These are phyloP conservation scores for Serinus canaria DNA, from an alignment of 2,113 vertebrate genomes.

Conservation along the genomic window DNA sequence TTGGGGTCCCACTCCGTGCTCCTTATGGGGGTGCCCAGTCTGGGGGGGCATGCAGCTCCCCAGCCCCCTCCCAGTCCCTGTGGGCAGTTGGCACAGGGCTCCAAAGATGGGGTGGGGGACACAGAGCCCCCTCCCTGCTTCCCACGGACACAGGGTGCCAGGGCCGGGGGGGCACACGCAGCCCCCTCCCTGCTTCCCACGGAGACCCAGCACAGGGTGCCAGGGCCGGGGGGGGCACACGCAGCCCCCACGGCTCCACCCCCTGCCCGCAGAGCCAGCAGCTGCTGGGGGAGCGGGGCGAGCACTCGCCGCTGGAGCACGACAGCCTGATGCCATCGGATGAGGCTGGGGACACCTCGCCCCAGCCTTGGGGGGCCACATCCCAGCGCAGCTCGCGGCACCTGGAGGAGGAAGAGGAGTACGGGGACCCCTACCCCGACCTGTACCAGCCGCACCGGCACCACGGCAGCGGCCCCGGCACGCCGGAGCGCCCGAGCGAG, in stretches of 20 bases:
- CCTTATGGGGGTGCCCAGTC: neutral
- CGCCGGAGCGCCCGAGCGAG: slow-evolving; percentile 82
- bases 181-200: neutral
- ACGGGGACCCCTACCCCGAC: slow-evolving; percentile 85
- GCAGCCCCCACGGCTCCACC: neutral
- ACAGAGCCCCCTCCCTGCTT: too few species aligned
- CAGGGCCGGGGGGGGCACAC: neutral
- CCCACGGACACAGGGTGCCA: neutral
- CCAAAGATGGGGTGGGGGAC: too few species aligned
- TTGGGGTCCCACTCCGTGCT: neutral
- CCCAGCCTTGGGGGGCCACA: slow-evolving; percentile 72
- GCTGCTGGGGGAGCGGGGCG: slow-evolving; percentile 71
- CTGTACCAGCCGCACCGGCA: slow-evolving; percentile 88
- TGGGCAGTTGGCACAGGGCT: too few species aligned
- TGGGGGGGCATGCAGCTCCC: neutral
- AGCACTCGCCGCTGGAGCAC: slow-evolving; percentile 87
- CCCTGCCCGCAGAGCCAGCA: slow-evolving; percentile 66
- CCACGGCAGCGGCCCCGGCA: slow-evolving; percentile 80
- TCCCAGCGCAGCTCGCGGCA: slow-evolving; percentile 79
- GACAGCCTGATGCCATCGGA: slow-evolving; percentile 95
- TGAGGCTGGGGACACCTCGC: slow-evolving; percentile 88
- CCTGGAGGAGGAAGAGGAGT: slow-evolving; percentile 78
- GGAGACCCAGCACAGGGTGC: neutral
- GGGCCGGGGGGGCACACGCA: neutral
- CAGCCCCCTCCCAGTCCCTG: neutral